A percentile compares a stretch with the other conserved stretches of the same genome.
These are phyloP conservation scores for Atrina japonica DNA, from an alignment of 2,888 invertebrate species.

Conservation along the genomic window DNA sequence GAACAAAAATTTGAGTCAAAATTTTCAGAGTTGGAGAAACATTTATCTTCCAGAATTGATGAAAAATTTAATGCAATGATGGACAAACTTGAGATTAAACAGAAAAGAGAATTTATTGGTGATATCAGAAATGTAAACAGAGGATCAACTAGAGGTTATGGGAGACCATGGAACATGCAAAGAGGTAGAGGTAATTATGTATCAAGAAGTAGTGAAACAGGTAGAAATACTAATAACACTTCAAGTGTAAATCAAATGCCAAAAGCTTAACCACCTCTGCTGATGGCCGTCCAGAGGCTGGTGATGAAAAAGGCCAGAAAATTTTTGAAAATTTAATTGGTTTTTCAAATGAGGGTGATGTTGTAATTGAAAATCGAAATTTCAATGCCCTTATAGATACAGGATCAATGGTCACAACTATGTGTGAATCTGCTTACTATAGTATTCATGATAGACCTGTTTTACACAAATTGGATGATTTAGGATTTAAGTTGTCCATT, in stretches of 20 bases:
- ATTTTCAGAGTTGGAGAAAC: constrained; percentile 6
- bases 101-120: background rate
- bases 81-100: constrained; percentile 1
- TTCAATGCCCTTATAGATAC: background rate
- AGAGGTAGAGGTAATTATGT: constrained; percentile 8
- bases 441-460: no score
- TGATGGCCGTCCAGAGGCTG: constrained; percentile 21
- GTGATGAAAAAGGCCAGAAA: constrained; percentile 24
- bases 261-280: constrained; percentile 24
- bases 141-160: background rate
- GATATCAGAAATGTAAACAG: background rate
- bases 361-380: background rate
- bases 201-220: constrained; percentile 9
- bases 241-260: background rate
- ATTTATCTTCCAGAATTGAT: constrained; percentile 24
- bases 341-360: constrained; percentile 7
- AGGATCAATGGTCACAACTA: constrained; percentile 9
- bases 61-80: constrained; percentile 20
- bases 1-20: constrained; percentile 13
- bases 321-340: constrained; percentile 4
- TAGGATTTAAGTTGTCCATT: constrained; percentile 20
- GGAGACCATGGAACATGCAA: no score
- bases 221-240: constrained; percentile 3
- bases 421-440: background rate
- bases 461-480: constrained; percentile 7